These are phyloP conservation scores for Vidua macroura DNA, from an alignment of 2,113 vertebrate species.

Conservation along the genomic window DNA sequence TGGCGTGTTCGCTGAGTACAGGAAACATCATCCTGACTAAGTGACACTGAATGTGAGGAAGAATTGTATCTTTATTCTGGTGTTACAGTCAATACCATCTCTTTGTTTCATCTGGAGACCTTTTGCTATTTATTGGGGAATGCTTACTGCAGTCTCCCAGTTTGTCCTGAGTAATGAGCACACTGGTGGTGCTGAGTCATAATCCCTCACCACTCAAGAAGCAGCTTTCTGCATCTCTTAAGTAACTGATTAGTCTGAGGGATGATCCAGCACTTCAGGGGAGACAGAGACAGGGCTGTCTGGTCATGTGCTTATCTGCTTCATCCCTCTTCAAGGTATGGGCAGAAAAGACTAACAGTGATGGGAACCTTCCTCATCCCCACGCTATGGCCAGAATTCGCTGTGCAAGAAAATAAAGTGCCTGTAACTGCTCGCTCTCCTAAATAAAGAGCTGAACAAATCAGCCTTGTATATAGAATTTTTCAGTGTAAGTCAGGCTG, in stretches of 20 bases:
- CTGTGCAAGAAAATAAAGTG: not conserved
- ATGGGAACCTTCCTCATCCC: not conserved
- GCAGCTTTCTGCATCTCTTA: not conserved
- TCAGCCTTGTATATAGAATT: not conserved
- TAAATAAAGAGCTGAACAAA: not conserved
- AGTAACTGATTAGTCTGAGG: not conserved
- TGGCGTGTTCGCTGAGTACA: constrained; percentile 70
- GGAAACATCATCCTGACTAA: constrained; percentile 66
- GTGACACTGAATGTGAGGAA: constrained; percentile 68
- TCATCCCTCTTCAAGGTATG: not conserved
- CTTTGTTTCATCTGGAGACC: constrained; percentile 16
- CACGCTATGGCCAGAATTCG: not conserved
- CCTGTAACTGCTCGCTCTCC: not conserved
- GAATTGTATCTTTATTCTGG: constrained; percentile 67
- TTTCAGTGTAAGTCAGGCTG: not conserved
- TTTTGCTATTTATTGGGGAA: constrained; percentile 35
- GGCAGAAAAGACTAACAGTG: not conserved
- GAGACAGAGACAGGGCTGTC: not conserved
- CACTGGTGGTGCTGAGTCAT: constrained; percentile 15
- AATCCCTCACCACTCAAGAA: not conserved
- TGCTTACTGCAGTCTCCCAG: not conserved
- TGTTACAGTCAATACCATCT: not conserved
- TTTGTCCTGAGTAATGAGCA: constrained; percentile 9
- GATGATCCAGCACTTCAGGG: not conserved
- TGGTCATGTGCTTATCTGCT: not conserved